These are phyloP conservation scores for Mayetiola destructor DNA, from an alignment of 2,888 invertebrate genomes.

Conservation along the genomic window DNA sequence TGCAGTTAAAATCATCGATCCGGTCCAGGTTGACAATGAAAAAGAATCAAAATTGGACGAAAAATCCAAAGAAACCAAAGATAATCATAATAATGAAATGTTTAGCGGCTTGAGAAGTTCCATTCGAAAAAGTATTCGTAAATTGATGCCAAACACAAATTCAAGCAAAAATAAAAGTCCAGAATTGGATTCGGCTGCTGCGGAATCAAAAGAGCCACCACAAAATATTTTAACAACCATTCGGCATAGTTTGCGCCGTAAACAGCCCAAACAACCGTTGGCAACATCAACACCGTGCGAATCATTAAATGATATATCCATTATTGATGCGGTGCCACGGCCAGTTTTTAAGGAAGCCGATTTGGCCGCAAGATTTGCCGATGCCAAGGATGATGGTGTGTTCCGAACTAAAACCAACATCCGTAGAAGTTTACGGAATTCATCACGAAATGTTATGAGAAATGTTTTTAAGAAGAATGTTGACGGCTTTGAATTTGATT, in stretches of 20 bases:
- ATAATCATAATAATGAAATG: background rate
- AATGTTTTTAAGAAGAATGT: constrained; percentile 30
- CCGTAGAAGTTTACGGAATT: constrained; percentile 28
- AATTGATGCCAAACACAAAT: constrained; percentile 3
- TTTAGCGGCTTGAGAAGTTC: constrained; percentile 17
- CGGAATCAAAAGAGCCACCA: background rate
- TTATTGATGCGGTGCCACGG: constrained; percentile 23
- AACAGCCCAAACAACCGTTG: constrained; percentile 21
- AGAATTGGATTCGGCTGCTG: background rate
- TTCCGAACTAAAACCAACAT: constrained; percentile 27
- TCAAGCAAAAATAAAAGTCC: background rate
- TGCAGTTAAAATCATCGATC: background rate
- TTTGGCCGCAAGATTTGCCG: background rate
- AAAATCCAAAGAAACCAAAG: background rate
- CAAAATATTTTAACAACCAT: constrained; percentile 22
- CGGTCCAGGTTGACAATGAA: background rate
- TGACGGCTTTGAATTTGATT: constrained; percentile 27
- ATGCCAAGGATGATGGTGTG: constrained; percentile 24
- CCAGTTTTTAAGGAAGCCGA: constrained; percentile 2
- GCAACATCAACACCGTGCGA: background rate
- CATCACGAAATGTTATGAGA: constrained; percentile 29
- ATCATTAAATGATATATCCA: constrained; percentile 25
- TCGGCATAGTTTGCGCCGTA: constrained; percentile 30
- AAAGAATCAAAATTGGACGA: constrained; percentile 3
- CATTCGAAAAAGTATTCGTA: constrained; percentile 23